A percentile compares a stretch with the other conserved stretches of the same genome.
Evolutionary conservation across 2,113 vertebrate genomes (phyloP).

Genomic region (Naja naja): DNA sequence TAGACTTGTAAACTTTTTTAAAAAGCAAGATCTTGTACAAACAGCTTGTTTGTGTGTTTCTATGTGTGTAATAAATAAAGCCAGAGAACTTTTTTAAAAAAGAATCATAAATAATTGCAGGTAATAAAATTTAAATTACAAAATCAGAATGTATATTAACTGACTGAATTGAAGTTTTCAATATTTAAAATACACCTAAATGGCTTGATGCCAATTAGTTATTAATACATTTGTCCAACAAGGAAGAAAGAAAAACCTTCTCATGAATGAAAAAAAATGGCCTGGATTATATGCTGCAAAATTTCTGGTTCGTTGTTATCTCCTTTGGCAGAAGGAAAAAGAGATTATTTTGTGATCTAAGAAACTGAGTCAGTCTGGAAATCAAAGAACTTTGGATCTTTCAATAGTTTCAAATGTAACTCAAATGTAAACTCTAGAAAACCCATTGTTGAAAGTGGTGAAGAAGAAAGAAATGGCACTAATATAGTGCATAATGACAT

Average conservation of each 20-base stretch:
- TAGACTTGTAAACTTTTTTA: constrained; percentile 69
- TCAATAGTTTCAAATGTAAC: constrained; percentile 63
- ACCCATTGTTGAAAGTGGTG: constrained; percentile 80
- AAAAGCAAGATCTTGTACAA: constrained; percentile 77
- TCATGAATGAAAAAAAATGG: constrained; percentile 53
- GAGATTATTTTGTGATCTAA: constrained; percentile 63
- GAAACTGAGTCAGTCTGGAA: constrained; percentile 71
- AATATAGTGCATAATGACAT: constrained; percentile 91
- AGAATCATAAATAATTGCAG: constrained; percentile 75
- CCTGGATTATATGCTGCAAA: constrained; percentile 27
- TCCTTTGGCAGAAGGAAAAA: constrained; percentile 58
- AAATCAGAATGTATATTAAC: constrained; percentile 74
- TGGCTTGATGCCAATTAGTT: constrained; percentile 64
- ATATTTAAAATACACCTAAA: constrained; percentile 64
- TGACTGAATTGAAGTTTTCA: constrained; percentile 71
- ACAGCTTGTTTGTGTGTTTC: constrained; percentile 39
- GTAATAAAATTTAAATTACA: constrained; percentile 83
- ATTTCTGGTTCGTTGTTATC: constrained; percentile 53
- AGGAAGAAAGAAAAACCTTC: constrained; percentile 47
- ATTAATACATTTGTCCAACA: constrained; percentile 55
- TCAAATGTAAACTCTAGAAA: constrained; percentile 87
- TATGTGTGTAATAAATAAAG: constrained; percentile 74
- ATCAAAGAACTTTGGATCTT: constrained; percentile 69
- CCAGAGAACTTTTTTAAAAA: constrained; percentile 75
- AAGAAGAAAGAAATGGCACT: constrained; percentile 84